These are phyloP conservation scores for Cyphomyrus plagiostoma DNA, from an alignment of 2,113 vertebrate species.

Conservation along the genomic window DNA sequence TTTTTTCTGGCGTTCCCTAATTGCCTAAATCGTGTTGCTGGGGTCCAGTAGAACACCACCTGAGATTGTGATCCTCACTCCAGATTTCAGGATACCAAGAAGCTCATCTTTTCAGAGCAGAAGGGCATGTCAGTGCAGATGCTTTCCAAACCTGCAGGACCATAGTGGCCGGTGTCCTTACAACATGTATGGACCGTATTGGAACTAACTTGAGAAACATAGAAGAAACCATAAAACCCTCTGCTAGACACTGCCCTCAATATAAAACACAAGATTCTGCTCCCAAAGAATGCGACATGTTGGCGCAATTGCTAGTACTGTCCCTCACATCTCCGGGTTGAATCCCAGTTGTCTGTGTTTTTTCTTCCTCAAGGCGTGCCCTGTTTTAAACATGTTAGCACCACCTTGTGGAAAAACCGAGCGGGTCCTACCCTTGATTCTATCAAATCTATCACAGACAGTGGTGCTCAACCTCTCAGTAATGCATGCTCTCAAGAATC, in stretches of 20 bases:
- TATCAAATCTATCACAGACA: background rate
- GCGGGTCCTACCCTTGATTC: background rate
- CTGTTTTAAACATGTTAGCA: background rate
- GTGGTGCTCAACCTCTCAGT: background rate
- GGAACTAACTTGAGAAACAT: background rate
- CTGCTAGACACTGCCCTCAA: background rate
- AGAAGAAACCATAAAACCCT: background rate
- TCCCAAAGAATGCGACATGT: background rate
- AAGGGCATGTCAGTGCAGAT: background rate
- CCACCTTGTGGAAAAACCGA: slow-evolving; percentile 11
- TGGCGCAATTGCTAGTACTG: background rate
- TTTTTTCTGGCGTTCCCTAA: background rate
- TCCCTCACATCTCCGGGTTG: background rate
- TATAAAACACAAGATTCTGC: background rate
- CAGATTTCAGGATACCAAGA: background rate
- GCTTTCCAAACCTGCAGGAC: background rate
- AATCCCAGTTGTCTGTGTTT: background rate
- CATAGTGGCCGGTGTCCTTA: background rate
- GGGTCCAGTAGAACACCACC: background rate
- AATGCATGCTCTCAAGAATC: background rate
- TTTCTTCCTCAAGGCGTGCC: background rate
- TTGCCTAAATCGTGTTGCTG: background rate
- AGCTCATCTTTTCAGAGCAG: background rate
- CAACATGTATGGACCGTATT: background rate
- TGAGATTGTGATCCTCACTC: background rate